These are phyloP conservation scores for Ctenosaura bakeri DNA, from an alignment of 2,797 vertebrate genomes.

Conservation along the genomic window DNA sequence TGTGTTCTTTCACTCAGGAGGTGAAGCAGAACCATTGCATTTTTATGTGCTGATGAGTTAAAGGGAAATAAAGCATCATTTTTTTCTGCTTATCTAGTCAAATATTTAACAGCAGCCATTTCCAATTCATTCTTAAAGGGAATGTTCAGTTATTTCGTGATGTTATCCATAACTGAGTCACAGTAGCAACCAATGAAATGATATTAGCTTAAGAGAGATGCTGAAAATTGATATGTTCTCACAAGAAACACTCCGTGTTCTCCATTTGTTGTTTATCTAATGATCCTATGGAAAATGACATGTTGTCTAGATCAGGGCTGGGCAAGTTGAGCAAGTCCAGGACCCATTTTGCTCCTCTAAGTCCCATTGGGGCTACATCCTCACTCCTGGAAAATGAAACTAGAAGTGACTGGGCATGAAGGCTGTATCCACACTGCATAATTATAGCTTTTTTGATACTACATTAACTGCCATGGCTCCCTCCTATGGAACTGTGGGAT, in stretches of 20 bases:
- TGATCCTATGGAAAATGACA: background rate
- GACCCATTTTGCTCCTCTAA: too few species aligned
- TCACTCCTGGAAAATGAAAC: too few species aligned
- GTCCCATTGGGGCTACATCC: too few species aligned
- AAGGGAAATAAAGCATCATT: constrained; percentile 12
- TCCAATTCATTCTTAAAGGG: background rate
- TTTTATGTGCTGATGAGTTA: constrained; percentile 38
- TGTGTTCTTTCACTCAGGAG: constrained; percentile 53
- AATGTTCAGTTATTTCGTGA: background rate
- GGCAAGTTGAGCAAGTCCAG: too few species aligned
- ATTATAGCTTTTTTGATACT: too few species aligned
- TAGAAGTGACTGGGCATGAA: too few species aligned
- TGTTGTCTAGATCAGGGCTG: too few species aligned
- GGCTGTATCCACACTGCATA: too few species aligned
- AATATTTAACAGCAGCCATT: constrained; percentile 12
- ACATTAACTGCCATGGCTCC: too few species aligned
- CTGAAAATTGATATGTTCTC: background rate
- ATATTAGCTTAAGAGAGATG: background rate
- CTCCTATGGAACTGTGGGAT: too few species aligned
- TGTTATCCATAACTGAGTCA: background rate
- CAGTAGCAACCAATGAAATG: background rate
- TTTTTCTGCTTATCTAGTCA: constrained; percentile 2
- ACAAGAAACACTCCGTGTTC: background rate
- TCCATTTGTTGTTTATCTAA: background rate
- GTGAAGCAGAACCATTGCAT: constrained; percentile 34